Evolutionary conservation across 1,140 invertebrate genomes (phyloP), one percentile per base, ranked within the genome.

Genomic region (Heliconius eleuchia): DNA sequence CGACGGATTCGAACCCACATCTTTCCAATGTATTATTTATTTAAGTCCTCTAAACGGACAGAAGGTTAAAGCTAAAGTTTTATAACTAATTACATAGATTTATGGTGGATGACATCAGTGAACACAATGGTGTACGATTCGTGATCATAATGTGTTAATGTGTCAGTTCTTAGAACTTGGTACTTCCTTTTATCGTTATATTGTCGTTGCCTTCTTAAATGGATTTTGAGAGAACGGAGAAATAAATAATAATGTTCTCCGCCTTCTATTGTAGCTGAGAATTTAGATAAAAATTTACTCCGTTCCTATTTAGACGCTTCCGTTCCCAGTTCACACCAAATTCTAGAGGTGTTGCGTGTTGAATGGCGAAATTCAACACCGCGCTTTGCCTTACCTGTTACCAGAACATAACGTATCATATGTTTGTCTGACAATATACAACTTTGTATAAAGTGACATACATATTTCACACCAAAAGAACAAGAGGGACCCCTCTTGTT

Each of bases 111-210:
- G 75, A 70, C 75, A 71, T 71, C n/a, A 46, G n/a, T 23, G n/a
- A 50, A 77, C 70, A 71, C 73, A 74, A 75, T 75, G 55, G 75
- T 71, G 8, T 18, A 16, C 60, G 60, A 50, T 76, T 71, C 75
- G 75, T 71, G 60, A 76, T 71, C 71, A 60, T 39, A 75, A 66
- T 71, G 75, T 39, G 34, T 30, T 76, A 76, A 76, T 76, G 60
- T 4, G 18, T 16, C 3, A 16, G n/a, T 76, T 66, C 55, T 30
- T 42, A 23, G 55, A 76, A 72, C 34, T n/a, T n/a, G 71, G 60
- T 66, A 23, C 23, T 66, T 66, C 60, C 60, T 66, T 66, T 6
- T 30, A 30, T 1, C 4, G 23, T 30, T 13, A 27, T 27, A 13
- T 16, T 66, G 60, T 66, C 60, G 1, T 66, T 27, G 27, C 13